phyloP scores from a whole-genome alignment of 30 jellyfish, hydroid and myxozoan genomes.

The Aurelia aurita complex sp. Pacific region DNA sequence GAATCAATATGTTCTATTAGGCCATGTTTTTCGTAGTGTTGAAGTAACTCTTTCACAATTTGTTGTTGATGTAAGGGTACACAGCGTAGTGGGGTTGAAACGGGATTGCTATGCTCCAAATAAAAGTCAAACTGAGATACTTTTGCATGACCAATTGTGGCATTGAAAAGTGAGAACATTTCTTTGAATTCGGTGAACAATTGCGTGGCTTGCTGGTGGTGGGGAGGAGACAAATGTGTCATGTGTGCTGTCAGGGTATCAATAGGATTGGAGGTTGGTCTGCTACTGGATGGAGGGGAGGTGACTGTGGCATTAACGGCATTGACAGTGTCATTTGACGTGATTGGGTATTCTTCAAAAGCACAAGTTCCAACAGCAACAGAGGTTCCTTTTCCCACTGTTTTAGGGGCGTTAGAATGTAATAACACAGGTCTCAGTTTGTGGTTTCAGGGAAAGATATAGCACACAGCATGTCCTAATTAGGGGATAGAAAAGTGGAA shows the following conservation, averaged over 20 bases:
- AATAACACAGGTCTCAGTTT: too few species aligned
- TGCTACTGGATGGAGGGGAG: background rate
- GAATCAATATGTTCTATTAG: constrained; percentile 15
- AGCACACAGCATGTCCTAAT: too few species aligned
- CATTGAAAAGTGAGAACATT: constrained; percentile 1
- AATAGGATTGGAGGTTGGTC: background rate
- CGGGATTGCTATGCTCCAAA: constrained; percentile 11
- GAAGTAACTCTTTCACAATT: constrained; percentile 9
- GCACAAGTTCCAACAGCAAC: constrained; percentile 16
- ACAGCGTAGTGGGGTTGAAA: constrained; percentile 18
- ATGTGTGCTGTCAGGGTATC: background rate
- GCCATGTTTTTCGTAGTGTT: constrained; percentile 35
- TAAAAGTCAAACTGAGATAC: background rate
- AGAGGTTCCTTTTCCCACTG: background rate
- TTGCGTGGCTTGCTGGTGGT: constrained; percentile 8
- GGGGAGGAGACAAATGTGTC: constrained; percentile 23
- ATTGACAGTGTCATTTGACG: constrained; percentile 16
- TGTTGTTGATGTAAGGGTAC: constrained; percentile 25
- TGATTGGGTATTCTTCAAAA: constrained; percentile 9
- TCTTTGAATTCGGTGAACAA: constrained; percentile 11
- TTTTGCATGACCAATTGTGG: constrained; percentile 16
- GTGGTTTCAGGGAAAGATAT: too few species aligned
- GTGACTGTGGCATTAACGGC: background rate
- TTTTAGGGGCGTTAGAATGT: background rate
- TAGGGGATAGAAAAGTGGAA: too few species aligned